A percentile compares a stretch with the other conserved stretches of the same genome.
phyloP scores from a whole-genome alignment of 2,888 invertebrate species.

The Cyclophora punctaria region DNA sequence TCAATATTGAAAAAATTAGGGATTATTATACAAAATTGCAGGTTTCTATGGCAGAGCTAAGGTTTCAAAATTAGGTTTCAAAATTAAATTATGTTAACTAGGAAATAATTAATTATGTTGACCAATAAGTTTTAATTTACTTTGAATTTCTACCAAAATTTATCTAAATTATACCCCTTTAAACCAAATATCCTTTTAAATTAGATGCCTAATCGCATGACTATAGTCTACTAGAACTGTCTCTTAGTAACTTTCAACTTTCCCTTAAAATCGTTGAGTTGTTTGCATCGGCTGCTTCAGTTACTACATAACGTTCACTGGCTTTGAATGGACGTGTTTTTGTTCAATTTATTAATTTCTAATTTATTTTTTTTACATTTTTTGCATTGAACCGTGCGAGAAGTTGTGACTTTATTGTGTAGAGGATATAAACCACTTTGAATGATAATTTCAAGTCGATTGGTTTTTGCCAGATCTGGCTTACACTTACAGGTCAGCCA shows the following conservation, averaged over 20 bases:
- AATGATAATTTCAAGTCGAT: too few relatives aligned
- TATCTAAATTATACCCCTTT: not conserved
- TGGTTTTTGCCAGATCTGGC: too few relatives aligned
- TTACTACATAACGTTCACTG: conserved; percentile 41
- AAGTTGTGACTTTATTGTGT: conserved; percentile 38
- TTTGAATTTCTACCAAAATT: too few relatives aligned
- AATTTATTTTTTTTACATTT: conserved; percentile 33
- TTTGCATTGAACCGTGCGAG: conserved; percentile 55
- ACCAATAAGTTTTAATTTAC: too few relatives aligned
- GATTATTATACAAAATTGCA: conserved; percentile 8
- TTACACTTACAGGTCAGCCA: too few relatives aligned
- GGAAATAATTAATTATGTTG: too few relatives aligned
- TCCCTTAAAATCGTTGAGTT: conserved; percentile 14
- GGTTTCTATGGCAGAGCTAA: too few relatives aligned
- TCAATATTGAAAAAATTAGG: conserved; percentile 1
- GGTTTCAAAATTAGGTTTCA: too few relatives aligned
- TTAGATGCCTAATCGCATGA: conserved; percentile 35
- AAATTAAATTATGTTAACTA: too few relatives aligned
- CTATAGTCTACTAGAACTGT: conserved; percentile 10
- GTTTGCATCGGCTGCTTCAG: conserved; percentile 15
- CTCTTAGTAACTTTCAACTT: conserved; percentile 17
- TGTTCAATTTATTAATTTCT: conserved; percentile 40
- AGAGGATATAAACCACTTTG: too few relatives aligned
- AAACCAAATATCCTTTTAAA: conserved; percentile 9
- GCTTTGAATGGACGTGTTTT: conserved; percentile 61